Evolutionary conservation across 2,797 vertebrate genomes (phyloP).

Genomic region (Eospalax fontanierii): DNA sequence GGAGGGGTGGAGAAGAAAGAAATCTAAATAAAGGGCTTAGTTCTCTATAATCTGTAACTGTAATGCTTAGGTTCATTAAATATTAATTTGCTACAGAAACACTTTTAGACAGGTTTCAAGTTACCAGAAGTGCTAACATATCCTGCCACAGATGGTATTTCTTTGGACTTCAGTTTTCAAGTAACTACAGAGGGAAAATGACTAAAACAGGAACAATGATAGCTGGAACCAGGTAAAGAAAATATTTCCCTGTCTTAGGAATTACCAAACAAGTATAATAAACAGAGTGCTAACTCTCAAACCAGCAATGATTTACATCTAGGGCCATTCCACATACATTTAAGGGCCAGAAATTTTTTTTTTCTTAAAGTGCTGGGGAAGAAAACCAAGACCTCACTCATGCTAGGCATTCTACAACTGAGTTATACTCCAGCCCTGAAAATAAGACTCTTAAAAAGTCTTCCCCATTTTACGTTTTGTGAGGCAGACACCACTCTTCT

Average conservation of each 20-base stretch:
- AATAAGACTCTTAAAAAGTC: conserved; percentile 19
- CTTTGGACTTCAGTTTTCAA: conserved; percentile 51
- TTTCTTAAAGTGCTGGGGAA: neutral
- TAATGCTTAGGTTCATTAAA: conserved; percentile 7
- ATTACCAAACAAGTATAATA: conserved; percentile 46
- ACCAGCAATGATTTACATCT: conserved; percentile 58
- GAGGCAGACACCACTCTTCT: neutral
- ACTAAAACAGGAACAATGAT: conserved; percentile 55
- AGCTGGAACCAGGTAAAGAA: conserved; percentile 59
- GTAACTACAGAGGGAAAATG: conserved; percentile 18
- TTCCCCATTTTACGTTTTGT: neutral
- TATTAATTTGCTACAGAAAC: conserved; percentile 45
- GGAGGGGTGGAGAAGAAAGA: neutral
- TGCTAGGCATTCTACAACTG: neutral
- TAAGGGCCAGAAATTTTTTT: conserved; percentile 32
- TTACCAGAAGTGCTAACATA: conserved; percentile 4
- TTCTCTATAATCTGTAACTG: conserved; percentile 5
- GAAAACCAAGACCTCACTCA: neutral
- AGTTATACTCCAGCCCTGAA: neutral
- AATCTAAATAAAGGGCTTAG: neutral
- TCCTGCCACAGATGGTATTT: conserved; percentile 55
- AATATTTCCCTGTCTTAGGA: conserved; percentile 61
- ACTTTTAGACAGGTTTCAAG: conserved; percentile 38
- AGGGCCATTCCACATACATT: conserved; percentile 48
- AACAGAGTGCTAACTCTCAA: conserved; percentile 57